Evolutionary conservation across 2,797 vertebrate species (phyloP).

Genomic region (Enteromius treurensis): DNA sequence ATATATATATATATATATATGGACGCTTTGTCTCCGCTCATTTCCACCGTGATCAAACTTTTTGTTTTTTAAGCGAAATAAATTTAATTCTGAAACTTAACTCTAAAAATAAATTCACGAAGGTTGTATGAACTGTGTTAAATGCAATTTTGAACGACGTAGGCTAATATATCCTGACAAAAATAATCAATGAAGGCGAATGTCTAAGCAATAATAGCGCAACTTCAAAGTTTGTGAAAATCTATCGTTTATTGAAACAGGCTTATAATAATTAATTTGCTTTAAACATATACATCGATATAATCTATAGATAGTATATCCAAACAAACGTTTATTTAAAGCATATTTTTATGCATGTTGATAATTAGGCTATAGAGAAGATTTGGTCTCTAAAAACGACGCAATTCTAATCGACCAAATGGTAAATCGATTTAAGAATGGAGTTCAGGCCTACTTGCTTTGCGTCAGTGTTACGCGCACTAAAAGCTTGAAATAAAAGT

Average conservation of each 20-base stretch:
- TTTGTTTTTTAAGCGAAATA: not conserved
- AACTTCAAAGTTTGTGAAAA: not conserved
- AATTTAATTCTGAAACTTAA: not conserved
- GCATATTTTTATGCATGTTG: not conserved
- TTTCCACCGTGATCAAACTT: not conserved
- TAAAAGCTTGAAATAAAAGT: conserved; percentile 31
- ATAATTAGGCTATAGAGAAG: not conserved
- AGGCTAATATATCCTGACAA: not conserved
- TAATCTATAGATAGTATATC: too few relatives aligned
- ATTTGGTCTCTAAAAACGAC: not conserved
- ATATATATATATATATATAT: too few relatives aligned
- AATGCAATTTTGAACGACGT: not conserved
- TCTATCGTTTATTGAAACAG: not conserved
- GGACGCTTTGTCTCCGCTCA: not conserved
- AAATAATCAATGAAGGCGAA: not conserved
- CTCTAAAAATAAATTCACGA: not conserved
- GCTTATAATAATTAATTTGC: not conserved
- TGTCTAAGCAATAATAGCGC: not conserved
- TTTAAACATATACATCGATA: too few relatives aligned
- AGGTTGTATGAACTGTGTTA: not conserved
- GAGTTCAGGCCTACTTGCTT: not conserved
- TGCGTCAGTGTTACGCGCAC: not conserved
- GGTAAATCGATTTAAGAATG: not conserved
- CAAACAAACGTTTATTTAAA: too few relatives aligned
- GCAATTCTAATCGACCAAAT: not conserved